Evolutionary conservation across 2,888 invertebrate species (phyloP).

Genomic region (Drosophila planitibia): DNA sequence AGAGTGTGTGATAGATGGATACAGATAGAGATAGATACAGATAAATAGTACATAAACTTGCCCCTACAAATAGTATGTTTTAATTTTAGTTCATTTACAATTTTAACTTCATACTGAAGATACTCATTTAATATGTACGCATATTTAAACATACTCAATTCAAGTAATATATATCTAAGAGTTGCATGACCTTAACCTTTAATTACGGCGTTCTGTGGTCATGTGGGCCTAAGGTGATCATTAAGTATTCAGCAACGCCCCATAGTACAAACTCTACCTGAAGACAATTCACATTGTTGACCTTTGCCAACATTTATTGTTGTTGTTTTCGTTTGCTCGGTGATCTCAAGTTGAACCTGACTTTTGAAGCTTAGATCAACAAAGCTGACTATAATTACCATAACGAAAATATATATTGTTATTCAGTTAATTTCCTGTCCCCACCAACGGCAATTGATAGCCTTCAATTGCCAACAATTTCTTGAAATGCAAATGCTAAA

Average conservation of each 20-base stretch:
- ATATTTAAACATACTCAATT: not conserved
- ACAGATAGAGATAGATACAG: not conserved
- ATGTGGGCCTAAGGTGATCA: slow-evolving; percentile 30
- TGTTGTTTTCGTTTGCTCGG: not conserved
- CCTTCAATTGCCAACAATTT: slow-evolving; percentile 65
- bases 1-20: not conserved
- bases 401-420: slow-evolving; percentile 55
- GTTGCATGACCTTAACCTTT: slow-evolving; percentile 32
- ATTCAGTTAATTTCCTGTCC: slow-evolving; percentile 49
- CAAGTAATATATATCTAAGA: not conserved
- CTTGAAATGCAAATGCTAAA: slow-evolving; percentile 41
- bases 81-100: not conserved
- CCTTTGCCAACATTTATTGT: slow-evolving; percentile 45
- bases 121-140: not conserved
- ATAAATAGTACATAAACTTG: too few species aligned
- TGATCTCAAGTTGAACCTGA: slow-evolving; percentile 38
- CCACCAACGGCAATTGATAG: slow-evolving; percentile 39
- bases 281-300: slow-evolving; percentile 40
- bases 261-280: slow-evolving; percentile 27
- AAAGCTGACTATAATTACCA: slow-evolving; percentile 65
- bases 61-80: not conserved
- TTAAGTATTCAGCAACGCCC: slow-evolving; percentile 44
- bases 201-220: slow-evolving; percentile 25
- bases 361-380: slow-evolving; percentile 61
- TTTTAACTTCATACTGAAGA: not conserved